A percentile compares a stretch with the other conserved stretches of the same genome.
Evolutionary conservation across 2,797 vertebrate genomes (phyloP).

Genomic region (Pseudomugil tenellus): DNA sequence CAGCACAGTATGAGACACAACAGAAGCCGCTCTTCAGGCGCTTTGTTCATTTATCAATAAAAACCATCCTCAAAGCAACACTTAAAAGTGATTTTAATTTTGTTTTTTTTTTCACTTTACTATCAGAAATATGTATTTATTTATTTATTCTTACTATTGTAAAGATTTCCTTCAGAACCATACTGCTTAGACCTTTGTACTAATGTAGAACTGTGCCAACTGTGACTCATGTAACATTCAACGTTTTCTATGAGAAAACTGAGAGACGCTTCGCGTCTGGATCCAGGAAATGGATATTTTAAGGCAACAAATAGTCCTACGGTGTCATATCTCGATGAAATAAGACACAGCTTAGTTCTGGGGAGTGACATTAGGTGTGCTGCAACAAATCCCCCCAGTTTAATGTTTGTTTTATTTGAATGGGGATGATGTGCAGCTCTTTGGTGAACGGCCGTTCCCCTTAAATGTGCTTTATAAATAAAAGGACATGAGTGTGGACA

Average conservation of each 20-base stretch:
- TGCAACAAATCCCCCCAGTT: neutral
- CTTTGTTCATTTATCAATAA: no score
- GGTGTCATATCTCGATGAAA: neutral
- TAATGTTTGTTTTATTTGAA: neutral
- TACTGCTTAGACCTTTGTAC: constrained; percentile 16
- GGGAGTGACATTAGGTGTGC: neutral
- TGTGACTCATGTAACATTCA: constrained; percentile 21
- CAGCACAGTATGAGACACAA: no score
- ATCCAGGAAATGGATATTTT: neutral
- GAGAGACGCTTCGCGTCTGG: neutral
- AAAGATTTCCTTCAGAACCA: constrained; percentile 19
- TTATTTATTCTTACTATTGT: constrained; percentile 2
- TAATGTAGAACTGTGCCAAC: neutral
- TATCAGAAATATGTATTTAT: no score
- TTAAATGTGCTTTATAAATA: constrained; percentile 5
- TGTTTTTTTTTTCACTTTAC: no score
- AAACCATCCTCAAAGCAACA: no score
- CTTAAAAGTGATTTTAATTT: no score
- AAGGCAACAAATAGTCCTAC: neutral
- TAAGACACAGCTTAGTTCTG: neutral
- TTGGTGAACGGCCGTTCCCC: neutral
- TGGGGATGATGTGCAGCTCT: neutral
- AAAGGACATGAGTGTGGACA: neutral
- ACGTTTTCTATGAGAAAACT: constrained; percentile 11
- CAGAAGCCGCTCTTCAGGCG: no score